These are phyloP conservation scores for Hycleus phaleratus DNA, from an alignment of 1,140 invertebrate genomes.

Conservation along the genomic window DNA sequence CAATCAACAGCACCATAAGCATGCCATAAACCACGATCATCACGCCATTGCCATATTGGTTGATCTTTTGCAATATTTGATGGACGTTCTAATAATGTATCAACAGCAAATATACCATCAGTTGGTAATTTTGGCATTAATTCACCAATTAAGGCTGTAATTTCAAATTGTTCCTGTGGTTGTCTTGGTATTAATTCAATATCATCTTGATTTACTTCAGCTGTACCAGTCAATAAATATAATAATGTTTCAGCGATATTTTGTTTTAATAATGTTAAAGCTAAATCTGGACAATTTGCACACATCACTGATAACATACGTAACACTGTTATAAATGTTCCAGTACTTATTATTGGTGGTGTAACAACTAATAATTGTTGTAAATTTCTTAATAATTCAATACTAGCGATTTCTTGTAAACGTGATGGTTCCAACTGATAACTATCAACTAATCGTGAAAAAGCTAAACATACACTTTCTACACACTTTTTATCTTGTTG, in stretches of 20 bases:
- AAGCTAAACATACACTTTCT: slow-evolving; percentile 93
- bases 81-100: slow-evolving; percentile 73
- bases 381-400: slow-evolving; percentile 84
- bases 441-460: slow-evolving; percentile 92
- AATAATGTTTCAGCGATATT: slow-evolving; percentile 92
- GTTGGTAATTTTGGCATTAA: slow-evolving; percentile 85
- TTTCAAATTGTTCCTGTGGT: slow-evolving; percentile 93
- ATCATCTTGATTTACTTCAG: slow-evolving; percentile 50
- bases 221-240: slow-evolving; percentile 81
- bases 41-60: slow-evolving; percentile 93
- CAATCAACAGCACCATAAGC: slow-evolving; percentile 59
- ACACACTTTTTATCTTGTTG: slow-evolving; percentile 98
- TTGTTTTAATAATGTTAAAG: slow-evolving; percentile 81
- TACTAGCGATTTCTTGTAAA: slow-evolving; percentile 91
- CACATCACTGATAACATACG: slow-evolving; percentile 95
- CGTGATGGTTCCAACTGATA: slow-evolving; percentile 86
- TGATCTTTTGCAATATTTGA: slow-evolving; percentile 59
- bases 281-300: slow-evolving; percentile 85
- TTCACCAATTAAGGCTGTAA: slow-evolving; percentile 92
- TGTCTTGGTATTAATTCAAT: slow-evolving; percentile 80
- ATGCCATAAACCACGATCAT: slow-evolving; percentile 80
- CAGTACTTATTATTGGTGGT: slow-evolving; percentile 85
- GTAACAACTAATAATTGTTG: slow-evolving; percentile 88
- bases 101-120: slow-evolving; percentile 90
- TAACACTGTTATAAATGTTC: slow-evolving; percentile 92